A percentile compares a stretch with the other conserved stretches of the same genome.
Conservation (phyloP, 2,113 vertebrate genomes). For the Nannospalax galili region DNA sequence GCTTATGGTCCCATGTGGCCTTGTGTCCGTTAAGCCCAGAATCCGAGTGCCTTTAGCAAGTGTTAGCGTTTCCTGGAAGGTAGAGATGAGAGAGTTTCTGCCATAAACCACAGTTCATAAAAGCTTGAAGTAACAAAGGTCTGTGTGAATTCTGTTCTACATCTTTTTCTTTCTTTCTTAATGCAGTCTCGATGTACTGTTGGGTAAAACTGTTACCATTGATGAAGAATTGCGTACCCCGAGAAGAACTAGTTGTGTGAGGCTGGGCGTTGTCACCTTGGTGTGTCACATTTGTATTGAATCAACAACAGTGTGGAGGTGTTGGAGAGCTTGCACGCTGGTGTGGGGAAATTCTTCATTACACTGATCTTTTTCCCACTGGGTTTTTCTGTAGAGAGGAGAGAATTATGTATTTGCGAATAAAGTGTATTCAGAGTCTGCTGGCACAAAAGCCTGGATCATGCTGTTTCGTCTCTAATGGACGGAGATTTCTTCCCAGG, state of each 20-base stretch:
- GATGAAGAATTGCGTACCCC: neutral
- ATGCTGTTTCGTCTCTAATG: neutral
- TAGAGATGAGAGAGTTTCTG: constrained; percentile 54
- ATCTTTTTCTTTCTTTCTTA: neutral
- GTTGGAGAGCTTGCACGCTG: neutral
- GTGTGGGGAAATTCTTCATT: neutral
- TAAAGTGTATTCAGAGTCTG: constrained; percentile 3
- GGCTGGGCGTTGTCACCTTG: neutral
- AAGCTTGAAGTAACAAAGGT: constrained; percentile 43
- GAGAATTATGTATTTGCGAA: constrained; percentile 30
- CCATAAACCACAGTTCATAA: constrained; percentile 44
- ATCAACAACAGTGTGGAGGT: neutral
- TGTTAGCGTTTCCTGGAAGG: constrained; percentile 66
- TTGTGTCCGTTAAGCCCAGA: constrained; percentile 68
- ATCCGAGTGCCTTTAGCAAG: constrained; percentile 81
- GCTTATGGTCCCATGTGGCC: constrained; percentile 62
- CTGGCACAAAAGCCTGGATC: neutral
- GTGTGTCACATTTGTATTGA: neutral
- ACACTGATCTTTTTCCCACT: constrained; percentile 22
- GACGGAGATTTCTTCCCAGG: constrained; percentile 18
- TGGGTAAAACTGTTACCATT: constrained; percentile 1
- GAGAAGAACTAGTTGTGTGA: constrained; percentile 18
- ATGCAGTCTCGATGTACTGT: constrained; percentile 34
- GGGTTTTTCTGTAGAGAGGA: constrained; percentile 44
- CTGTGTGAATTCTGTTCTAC: constrained; percentile 44